A percentile compares a stretch with the other conserved stretches of the same genome.
Conservation (phyloP, 2,888 invertebrate species). For the Synergus itoensis region DNA sequence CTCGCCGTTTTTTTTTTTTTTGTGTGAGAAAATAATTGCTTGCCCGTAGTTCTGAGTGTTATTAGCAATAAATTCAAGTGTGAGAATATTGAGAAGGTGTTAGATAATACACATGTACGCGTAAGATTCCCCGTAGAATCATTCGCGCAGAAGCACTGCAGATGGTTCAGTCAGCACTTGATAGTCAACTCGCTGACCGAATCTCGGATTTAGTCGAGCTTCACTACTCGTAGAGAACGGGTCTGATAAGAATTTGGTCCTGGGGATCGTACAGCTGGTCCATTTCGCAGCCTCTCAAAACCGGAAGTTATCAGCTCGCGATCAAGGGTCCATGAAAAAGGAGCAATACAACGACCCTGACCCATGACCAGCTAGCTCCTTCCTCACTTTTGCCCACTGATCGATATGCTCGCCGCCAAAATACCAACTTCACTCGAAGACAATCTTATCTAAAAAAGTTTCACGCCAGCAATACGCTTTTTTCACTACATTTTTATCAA, state of each 20-base stretch:
- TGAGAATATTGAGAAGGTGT: background rate
- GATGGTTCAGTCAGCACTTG: slow-evolving; percentile 50
- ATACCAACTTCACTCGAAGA: background rate
- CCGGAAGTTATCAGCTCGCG: background rate
- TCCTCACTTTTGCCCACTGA: slow-evolving; percentile 1
- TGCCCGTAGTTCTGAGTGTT: too few species aligned
- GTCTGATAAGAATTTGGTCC: slow-evolving; percentile 23
- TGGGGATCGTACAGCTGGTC: background rate
- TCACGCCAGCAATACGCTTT: background rate
- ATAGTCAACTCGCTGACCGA: slow-evolving; percentile 56
- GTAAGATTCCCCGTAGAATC: slow-evolving; percentile 43
- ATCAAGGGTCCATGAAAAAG: slow-evolving; percentile 6
- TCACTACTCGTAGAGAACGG: slow-evolving; percentile 63
- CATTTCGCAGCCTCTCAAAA: background rate
- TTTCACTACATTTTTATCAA: background rate
- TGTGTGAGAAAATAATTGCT: too few species aligned
- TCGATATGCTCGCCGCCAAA: background rate
- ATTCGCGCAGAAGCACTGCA: slow-evolving; percentile 60
- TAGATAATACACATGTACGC: background rate
- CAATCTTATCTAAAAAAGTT: background rate
- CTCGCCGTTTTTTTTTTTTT: background rate
- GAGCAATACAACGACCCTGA: slow-evolving; percentile 5
- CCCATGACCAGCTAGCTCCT: background rate
- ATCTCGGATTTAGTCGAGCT: slow-evolving; percentile 69
- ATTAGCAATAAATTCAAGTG: background rate